Conservation (phyloP, 2,797 vertebrate genomes). For the Philypnodon macrostomus region DNA sequence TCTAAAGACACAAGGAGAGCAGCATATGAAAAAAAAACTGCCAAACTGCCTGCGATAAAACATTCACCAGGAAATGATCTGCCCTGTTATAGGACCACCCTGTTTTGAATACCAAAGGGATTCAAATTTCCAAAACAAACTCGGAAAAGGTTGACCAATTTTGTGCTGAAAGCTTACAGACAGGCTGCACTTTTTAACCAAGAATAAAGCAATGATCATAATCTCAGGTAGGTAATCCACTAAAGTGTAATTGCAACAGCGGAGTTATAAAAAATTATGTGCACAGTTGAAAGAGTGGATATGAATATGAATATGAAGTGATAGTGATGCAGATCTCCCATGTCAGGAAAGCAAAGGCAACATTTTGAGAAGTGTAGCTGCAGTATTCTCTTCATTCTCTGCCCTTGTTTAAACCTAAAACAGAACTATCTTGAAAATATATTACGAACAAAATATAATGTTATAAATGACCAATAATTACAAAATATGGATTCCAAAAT, state of each 20-base stretch:
- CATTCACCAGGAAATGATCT: constrained; percentile 66
- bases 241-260: constrained; percentile 81
- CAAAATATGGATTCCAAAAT: no score
- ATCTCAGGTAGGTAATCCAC: constrained; percentile 79
- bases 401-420: no score
- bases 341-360: constrained; percentile 74
- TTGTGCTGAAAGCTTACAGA: constrained; percentile 41
- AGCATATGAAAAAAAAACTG: constrained; percentile 51
- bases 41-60: constrained; percentile 60
- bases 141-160: constrained; percentile 60
- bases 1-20: constrained; percentile 61
- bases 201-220: constrained; percentile 46
- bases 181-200: constrained; percentile 58
- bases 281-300: constrained; percentile 64
- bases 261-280: constrained; percentile 71
- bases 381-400: constrained; percentile 77
- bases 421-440: no score
- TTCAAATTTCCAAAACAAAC: constrained; percentile 66
- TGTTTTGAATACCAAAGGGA: constrained; percentile 73
- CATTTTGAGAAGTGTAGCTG: constrained; percentile 75
- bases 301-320: constrained; percentile 76
- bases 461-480: no score
- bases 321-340: constrained; percentile 69
- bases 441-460: no score
- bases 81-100: constrained; percentile 53